Conservation (phyloP, 2,888 invertebrate species). For the Imbricaverruca yamaguchii region DNA sequence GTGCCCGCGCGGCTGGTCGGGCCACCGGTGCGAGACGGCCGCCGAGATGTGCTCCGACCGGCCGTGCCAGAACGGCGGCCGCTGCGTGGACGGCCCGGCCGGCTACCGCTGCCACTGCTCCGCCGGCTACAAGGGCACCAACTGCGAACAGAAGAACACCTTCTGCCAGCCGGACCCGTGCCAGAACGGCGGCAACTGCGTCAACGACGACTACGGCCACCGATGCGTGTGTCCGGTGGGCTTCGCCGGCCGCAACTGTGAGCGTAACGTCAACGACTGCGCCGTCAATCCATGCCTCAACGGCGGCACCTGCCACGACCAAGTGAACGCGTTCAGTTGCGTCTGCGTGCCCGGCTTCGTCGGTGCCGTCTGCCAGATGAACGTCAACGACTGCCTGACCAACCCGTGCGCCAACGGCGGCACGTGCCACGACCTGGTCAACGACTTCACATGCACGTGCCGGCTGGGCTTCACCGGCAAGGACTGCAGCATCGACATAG, state of each 20-base stretch:
- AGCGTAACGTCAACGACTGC: slow-evolving; percentile 65
- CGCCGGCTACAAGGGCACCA: slow-evolving; percentile 70
- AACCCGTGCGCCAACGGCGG: slow-evolving; percentile 93
- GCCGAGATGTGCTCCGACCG: slow-evolving; percentile 40
- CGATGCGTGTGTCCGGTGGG: slow-evolving; percentile 75
- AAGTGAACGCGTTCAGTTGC: slow-evolving; percentile 66
- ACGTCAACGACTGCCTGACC: slow-evolving; percentile 79
- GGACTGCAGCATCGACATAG: slow-evolving; percentile 76
- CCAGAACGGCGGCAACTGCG: slow-evolving; percentile 34
- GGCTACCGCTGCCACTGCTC: slow-evolving; percentile 76
- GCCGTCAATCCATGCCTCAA: slow-evolving; percentile 72
- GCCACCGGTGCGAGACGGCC: slow-evolving; percentile 40
- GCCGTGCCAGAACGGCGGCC: slow-evolving; percentile 42
- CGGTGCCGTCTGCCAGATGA: slow-evolving; percentile 45
- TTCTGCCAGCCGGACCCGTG: slow-evolving; percentile 36
- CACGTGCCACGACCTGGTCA: slow-evolving; percentile 69
- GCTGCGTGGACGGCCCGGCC: slow-evolving; percentile 36
- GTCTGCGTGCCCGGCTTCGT: slow-evolving; percentile 57
- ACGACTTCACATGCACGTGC: slow-evolving; percentile 80
- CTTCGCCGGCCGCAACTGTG: slow-evolving; percentile 76
- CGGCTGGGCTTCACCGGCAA: slow-evolving; percentile 82
- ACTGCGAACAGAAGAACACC: slow-evolving; percentile 56
- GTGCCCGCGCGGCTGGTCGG: slow-evolving; percentile 42
- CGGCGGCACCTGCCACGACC: slow-evolving; percentile 65
- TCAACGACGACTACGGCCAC: slow-evolving; percentile 45